phyloP scores from a whole-genome alignment of 2,888 invertebrate genomes.

The Drosophila dives region DNA sequence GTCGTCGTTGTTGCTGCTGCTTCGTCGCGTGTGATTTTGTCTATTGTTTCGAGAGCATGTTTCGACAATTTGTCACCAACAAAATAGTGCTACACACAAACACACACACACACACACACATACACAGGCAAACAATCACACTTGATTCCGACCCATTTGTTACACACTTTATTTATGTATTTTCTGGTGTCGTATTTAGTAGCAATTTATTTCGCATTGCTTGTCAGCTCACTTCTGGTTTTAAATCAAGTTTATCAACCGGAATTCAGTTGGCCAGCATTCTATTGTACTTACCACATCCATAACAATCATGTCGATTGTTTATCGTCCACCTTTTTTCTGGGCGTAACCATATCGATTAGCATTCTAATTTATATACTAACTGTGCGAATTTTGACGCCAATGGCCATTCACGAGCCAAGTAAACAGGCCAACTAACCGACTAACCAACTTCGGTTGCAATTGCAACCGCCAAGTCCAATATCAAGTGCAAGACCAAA shows the following conservation, averaged over 20 bases:
- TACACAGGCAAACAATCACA: slow-evolving; percentile 13
- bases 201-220: slow-evolving; percentile 63
- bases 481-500: slow-evolving; percentile 46
- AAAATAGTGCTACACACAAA: slow-evolving; percentile 14
- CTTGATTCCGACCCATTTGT: slow-evolving; percentile 67
- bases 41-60: slow-evolving; percentile 58
- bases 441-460: not conserved
- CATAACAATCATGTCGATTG: slow-evolving; percentile 6
- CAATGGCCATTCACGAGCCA: slow-evolving; percentile 72
- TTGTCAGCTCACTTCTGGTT: slow-evolving; percentile 72
- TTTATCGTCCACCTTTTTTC: slow-evolving; percentile 53
- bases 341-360: slow-evolving; percentile 78
- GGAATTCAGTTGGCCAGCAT: slow-evolving; percentile 60
- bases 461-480: slow-evolving; percentile 47
- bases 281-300: slow-evolving; percentile 46
- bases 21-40: slow-evolving; percentile 27
- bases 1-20: slow-evolving; percentile 2
- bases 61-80: slow-evolving; percentile 74
- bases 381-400: slow-evolving; percentile 58
- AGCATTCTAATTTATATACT: slow-evolving; percentile 81
- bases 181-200: slow-evolving; percentile 64
- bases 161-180: slow-evolving; percentile 69
- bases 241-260: slow-evolving; percentile 81
- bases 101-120: not conserved
- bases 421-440: slow-evolving; percentile 25